Conservation (phyloP, 2,888 invertebrate genomes). For the Leptopilina drosophilae region DNA sequence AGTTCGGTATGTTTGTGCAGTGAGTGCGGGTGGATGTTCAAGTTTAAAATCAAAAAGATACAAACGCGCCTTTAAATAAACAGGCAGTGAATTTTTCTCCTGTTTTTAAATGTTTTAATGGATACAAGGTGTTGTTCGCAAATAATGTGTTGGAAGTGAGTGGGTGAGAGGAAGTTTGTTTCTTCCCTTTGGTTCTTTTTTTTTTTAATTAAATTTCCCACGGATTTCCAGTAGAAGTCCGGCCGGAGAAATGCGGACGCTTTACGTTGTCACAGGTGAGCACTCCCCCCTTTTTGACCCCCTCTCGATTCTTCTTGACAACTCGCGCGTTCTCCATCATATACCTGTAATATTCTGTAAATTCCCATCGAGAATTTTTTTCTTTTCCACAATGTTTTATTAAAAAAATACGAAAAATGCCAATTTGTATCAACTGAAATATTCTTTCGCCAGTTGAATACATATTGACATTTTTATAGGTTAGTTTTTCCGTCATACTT, state of each 20-base stretch:
- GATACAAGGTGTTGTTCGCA: not conserved
- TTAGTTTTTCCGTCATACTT: too few relatives aligned
- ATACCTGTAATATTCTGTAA: not conserved
- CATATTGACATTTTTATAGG: too few relatives aligned
- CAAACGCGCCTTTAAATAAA: constrained; percentile 48
- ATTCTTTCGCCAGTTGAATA: too few relatives aligned
- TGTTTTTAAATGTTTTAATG: constrained; percentile 3
- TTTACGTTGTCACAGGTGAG: constrained; percentile 70
- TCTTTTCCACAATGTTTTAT: not conserved
- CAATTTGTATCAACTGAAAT: not conserved
- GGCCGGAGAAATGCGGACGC: constrained; percentile 66
- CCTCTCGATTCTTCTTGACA: constrained; percentile 19
- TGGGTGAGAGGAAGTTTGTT: constrained; percentile 55
- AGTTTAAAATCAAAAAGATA: constrained; percentile 40
- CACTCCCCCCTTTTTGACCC: constrained; percentile 46
- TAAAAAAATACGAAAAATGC: not conserved
- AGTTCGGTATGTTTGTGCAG: constrained; percentile 64
- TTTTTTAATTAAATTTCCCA: constrained; percentile 20
- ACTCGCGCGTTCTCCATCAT: constrained; percentile 17
- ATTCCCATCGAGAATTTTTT: not conserved
- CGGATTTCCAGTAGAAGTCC: constrained; percentile 37
- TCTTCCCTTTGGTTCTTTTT: constrained; percentile 19
- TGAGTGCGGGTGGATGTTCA: constrained; percentile 58
- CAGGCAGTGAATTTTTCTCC: not conserved
- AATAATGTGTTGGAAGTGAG: constrained; percentile 56